phyloP scores from a whole-genome alignment of 2,797 vertebrate species.

The Echeneis naucrates region DNA sequence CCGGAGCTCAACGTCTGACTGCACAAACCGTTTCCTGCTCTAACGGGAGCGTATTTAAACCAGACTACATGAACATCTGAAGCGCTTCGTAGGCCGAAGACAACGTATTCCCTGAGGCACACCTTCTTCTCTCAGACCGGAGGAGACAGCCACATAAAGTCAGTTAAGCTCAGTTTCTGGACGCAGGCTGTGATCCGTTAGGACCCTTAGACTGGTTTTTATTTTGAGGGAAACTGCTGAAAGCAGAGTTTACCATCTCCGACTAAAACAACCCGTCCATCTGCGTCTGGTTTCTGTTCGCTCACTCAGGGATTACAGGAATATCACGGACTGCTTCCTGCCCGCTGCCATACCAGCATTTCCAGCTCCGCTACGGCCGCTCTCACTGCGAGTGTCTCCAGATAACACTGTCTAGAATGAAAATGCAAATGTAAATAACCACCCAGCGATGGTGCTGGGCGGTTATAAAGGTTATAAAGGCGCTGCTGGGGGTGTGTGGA shows the following conservation, averaged over 20 bases:
- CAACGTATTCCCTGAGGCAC: not conserved
- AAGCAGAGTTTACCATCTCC: slow-evolving; percentile 12
- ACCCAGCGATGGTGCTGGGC: slow-evolving; percentile 37
- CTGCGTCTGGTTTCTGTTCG: not conserved
- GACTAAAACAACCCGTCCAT: slow-evolving; percentile 26
- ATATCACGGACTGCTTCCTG: slow-evolving; percentile 34
- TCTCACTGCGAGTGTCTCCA: slow-evolving; percentile 26
- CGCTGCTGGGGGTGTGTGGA: slow-evolving; percentile 48
- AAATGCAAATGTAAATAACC: slow-evolving; percentile 66
- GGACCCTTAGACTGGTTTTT: too few relatives aligned
- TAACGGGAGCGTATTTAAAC: slow-evolving; percentile 2
- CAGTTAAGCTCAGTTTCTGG: too few relatives aligned
- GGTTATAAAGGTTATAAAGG: too few relatives aligned
- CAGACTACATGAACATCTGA: slow-evolving; percentile 9
- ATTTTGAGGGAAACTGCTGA: too few relatives aligned
- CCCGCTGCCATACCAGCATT: slow-evolving; percentile 46
- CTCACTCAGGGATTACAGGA: slow-evolving; percentile 38
- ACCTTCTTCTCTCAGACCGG: not conserved
- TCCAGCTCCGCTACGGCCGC: slow-evolving; percentile 30
- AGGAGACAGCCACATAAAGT: too few relatives aligned
- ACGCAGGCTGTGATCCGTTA: too few relatives aligned
- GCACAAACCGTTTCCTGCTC: slow-evolving; percentile 31
- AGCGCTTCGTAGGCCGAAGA: not conserved
- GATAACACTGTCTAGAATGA: slow-evolving; percentile 42
- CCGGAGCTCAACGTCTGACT: slow-evolving; percentile 19